Evolutionary conservation across 2,113 vertebrate genomes (phyloP).

Genomic region (Geococcyx californianus): DNA sequence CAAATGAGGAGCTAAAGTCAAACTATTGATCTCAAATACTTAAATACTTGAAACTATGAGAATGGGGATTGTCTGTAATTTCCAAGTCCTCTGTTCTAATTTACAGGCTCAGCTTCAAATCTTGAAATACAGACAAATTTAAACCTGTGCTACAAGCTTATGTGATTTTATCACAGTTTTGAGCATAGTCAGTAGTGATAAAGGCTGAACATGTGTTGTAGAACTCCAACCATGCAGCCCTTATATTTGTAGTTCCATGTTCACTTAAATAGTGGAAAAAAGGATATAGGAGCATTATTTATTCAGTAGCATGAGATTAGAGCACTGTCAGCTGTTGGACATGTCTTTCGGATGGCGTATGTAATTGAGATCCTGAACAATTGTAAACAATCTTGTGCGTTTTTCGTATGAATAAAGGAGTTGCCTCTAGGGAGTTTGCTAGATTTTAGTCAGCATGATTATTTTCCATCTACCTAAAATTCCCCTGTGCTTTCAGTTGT

Average conservation of each 20-base stretch:
- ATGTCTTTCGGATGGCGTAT: slow-evolving; percentile 18
- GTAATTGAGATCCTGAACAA: slow-evolving; percentile 35
- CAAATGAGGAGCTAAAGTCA: not conserved
- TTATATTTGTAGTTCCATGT: not conserved
- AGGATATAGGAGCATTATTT: not conserved
- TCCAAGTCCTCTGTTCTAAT: not conserved
- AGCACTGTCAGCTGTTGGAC: slow-evolving; percentile 20
- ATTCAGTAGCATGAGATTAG: slow-evolving; percentile 1
- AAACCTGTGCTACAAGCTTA: not conserved
- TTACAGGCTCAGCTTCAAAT: not conserved
- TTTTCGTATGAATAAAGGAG: slow-evolving; percentile 18
- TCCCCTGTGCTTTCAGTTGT: slow-evolving; percentile 11
- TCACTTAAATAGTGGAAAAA: not conserved
- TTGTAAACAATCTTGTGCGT: slow-evolving; percentile 26
- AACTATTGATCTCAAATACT: not conserved
- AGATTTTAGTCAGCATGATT: slow-evolving; percentile 29
- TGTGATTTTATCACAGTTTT: not conserved
- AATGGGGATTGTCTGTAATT: not conserved
- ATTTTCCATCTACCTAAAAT: slow-evolving; percentile 26
- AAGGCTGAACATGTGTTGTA: not conserved
- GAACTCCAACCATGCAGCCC: not conserved
- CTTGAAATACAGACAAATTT: not conserved
- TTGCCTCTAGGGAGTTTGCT: slow-evolving; percentile 15
- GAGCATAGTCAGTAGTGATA: not conserved
- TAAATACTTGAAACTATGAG: not conserved